These are phyloP conservation scores for Drosophila aff. DNA, from an alignment of 1,140 invertebrate species.

Conservation along the genomic window DNA sequence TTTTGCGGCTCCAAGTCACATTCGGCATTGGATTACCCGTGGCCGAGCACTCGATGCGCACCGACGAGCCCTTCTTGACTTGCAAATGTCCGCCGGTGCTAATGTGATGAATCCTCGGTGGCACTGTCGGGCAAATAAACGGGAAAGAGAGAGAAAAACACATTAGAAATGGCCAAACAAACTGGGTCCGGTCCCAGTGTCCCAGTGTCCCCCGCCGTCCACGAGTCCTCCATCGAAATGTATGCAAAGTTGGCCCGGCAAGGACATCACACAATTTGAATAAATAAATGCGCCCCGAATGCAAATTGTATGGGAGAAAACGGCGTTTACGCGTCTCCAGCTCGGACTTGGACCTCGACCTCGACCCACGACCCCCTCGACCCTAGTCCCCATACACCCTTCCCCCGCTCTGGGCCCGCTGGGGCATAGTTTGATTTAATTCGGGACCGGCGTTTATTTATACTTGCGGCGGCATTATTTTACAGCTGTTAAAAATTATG, in stretches of 20 bases:
- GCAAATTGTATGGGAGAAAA: constrained; percentile 81
- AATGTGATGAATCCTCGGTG: constrained; percentile 87
- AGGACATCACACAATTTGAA: constrained; percentile 75
- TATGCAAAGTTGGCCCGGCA: constrained; percentile 73
- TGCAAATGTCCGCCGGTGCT: constrained; percentile 87
- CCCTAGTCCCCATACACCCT: neutral
- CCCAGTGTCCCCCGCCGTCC: constrained; percentile 34
- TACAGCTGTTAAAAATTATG: constrained; percentile 77
- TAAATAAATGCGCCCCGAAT: constrained; percentile 80
- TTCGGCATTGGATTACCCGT: constrained; percentile 89
- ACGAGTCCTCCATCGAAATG: constrained; percentile 37
- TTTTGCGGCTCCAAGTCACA: constrained; percentile 89
- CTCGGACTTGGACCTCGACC: constrained; percentile 18
- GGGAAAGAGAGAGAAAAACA: constrained; percentile 49
- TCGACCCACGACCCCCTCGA: neutral
- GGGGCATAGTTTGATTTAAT: constrained; percentile 75
- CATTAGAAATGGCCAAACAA: constrained; percentile 71
- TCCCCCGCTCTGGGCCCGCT: constrained; percentile 4
- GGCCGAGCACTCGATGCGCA: constrained; percentile 88
- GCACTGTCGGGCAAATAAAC: constrained; percentile 85
- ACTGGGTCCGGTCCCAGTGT: constrained; percentile 5
- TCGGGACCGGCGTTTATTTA: constrained; percentile 67
- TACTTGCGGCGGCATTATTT: constrained; percentile 80
- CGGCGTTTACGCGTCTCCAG: constrained; percentile 69
- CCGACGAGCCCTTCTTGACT: constrained; percentile 88